phyloP scores from a whole-genome alignment of 1,140 invertebrate genomes.

The Drosophila truncata region DNA sequence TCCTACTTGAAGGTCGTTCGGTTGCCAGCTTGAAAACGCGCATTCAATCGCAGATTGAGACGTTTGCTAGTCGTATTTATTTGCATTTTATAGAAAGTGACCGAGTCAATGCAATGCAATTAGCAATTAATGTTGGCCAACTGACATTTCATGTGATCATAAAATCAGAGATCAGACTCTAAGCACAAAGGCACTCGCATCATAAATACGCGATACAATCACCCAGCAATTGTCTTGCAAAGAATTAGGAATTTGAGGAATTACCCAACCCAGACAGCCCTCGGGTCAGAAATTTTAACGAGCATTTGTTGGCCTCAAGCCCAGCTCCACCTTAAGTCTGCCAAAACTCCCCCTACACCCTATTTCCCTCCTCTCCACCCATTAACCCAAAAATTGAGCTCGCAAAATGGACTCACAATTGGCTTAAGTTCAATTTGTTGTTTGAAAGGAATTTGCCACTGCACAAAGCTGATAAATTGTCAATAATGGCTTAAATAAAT shows the following conservation, averaged over 20 bases:
- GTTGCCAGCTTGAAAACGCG: constrained; percentile 55
- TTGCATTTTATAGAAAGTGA: constrained; percentile 79
- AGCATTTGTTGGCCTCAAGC: constrained; percentile 52
- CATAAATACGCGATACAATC: constrained; percentile 73
- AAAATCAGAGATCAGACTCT: constrained; percentile 23
- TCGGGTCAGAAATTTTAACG: constrained; percentile 69
- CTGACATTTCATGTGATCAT: constrained; percentile 65
- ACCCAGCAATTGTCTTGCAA: constrained; percentile 59
- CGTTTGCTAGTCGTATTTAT: constrained; percentile 45
- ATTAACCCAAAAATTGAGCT: constrained; percentile 30
- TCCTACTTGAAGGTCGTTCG: constrained; percentile 59
- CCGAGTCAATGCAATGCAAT: constrained; percentile 67
- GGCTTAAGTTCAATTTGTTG: constrained; percentile 40
- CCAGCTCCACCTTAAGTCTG: constrained; percentile 41
- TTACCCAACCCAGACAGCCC: constrained; percentile 70
- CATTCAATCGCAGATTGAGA: constrained; percentile 41
- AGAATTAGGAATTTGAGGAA: constrained; percentile 66
- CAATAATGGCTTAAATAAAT: constrained; percentile 12
- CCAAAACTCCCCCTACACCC: constrained; percentile 40
- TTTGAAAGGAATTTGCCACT: constrained; percentile 40
- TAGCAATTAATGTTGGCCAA: constrained; percentile 71
- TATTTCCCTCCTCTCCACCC: background rate
- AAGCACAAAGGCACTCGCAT: constrained; percentile 25
- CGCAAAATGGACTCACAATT: constrained; percentile 27
- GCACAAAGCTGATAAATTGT: constrained; percentile 29